These are phyloP conservation scores for Eudemis profundana DNA, from an alignment of 2,888 invertebrate species.

Conservation along the genomic window DNA sequence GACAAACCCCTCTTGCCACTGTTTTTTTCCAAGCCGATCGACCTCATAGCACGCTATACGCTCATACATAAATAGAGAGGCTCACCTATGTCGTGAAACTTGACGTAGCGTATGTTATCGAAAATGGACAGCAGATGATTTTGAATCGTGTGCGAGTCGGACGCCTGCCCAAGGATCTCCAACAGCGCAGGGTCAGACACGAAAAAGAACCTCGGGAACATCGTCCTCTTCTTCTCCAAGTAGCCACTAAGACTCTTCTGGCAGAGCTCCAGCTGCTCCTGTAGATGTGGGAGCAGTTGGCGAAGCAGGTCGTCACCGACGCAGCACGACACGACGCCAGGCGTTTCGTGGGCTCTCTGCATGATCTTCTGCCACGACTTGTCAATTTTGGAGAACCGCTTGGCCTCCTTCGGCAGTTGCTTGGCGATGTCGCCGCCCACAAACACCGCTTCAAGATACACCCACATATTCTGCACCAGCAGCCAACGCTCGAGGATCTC, in stretches of 20 bases:
- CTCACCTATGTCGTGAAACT: constrained; percentile 94
- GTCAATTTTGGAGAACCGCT: constrained; percentile 97
- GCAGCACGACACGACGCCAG: constrained; percentile 97
- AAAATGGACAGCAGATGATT: constrained; percentile 97
- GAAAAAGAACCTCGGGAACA: constrained; percentile 97
- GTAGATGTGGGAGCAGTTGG: constrained; percentile 96
- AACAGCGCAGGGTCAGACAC: constrained; percentile 96
- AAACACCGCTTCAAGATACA: constrained; percentile 98
- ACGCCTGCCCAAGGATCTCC: constrained; percentile 96
- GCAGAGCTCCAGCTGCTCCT: constrained; percentile 98
- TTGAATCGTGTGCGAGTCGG: constrained; percentile 97
- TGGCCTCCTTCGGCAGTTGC: constrained; percentile 97
- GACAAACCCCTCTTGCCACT: too few species aligned
- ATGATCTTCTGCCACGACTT: constrained; percentile 99
- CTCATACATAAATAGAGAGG: too few species aligned
- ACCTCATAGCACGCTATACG: too few species aligned
- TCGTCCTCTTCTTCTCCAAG: constrained; percentile 94
- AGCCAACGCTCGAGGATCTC: constrained; percentile 98
- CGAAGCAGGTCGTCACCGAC: constrained; percentile 97
- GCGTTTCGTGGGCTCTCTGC: constrained; percentile 98
- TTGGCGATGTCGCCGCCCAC: constrained; percentile 99
- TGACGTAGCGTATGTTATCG: constrained; percentile 96
- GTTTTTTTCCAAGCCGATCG: too few species aligned
- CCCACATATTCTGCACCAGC: constrained; percentile 99
- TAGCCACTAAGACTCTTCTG: constrained; percentile 98